Conservation (phyloP, 2,113 vertebrate genomes). For the Onychostoma macrolepis region DNA sequence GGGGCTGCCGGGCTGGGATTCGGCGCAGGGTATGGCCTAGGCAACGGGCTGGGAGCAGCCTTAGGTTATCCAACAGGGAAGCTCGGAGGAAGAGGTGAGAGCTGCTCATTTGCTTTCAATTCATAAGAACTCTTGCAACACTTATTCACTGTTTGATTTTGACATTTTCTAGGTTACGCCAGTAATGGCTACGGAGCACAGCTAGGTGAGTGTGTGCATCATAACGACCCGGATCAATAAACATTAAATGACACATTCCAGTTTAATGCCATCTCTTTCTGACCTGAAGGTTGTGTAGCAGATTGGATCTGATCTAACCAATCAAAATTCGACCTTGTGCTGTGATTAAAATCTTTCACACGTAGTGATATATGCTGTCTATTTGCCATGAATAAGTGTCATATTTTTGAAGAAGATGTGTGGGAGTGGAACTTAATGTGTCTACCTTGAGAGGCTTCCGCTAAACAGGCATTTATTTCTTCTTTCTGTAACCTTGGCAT, state of each 20-base stretch:
- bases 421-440: conserved; percentile 20
- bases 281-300: background rate
- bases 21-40: conserved; percentile 38
- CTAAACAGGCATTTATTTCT: conserved; percentile 42
- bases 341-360: conserved; percentile 43
- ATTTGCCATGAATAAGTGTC: conserved; percentile 13
- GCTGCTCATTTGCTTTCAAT: background rate
- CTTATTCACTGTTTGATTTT: conserved; percentile 18
- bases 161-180: conserved; percentile 63
- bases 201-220: conserved; percentile 62
- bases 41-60: conserved; percentile 44
- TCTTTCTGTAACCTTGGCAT: conserved; percentile 36
- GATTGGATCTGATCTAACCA: conserved; percentile 46
- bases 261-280: background rate
- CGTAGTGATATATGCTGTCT: background rate
- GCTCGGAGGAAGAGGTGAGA: conserved; percentile 62
- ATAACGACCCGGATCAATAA: background rate
- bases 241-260: background rate
- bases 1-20: conserved; percentile 54
- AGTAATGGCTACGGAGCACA: conserved; percentile 59
- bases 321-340: conserved; percentile 36
- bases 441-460: background rate
- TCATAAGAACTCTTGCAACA: background rate
- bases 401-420: conserved; percentile 10
- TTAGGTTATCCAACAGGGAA: conserved; percentile 60